Percentiles rank a stretch among this genome's conserved stretches.
Conservation (phyloP, 2,888 invertebrate species). For the Ptychoptera albimana region DNA sequence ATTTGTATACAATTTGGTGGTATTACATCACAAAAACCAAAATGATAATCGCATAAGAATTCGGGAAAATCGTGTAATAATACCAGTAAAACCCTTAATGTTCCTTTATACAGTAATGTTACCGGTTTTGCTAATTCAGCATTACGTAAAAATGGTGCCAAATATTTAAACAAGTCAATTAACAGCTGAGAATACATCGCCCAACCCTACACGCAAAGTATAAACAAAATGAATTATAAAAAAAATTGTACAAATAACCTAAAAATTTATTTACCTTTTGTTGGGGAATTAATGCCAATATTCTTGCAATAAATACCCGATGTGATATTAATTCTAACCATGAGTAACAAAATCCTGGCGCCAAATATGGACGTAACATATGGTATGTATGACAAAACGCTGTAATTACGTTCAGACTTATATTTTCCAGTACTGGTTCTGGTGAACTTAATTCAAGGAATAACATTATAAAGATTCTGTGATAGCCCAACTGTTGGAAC, state of each 20-base stretch:
- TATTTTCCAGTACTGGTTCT: constrained; percentile 82
- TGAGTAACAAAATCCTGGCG: constrained; percentile 93
- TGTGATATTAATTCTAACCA: constrained; percentile 98
- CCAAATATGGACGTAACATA: constrained; percentile 79
- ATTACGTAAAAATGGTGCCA: constrained; percentile 93
- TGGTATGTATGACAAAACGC: constrained; percentile 94
- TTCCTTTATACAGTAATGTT: constrained; percentile 88
- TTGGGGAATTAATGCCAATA: constrained; percentile 78
- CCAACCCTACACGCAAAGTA: constrained; percentile 55
- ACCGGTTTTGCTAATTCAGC: constrained; percentile 92
- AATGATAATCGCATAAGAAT: constrained; percentile 97
- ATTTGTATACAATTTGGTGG: constrained; percentile 99
- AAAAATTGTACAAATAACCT: constrained; percentile 8
- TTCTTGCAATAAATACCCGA: constrained; percentile 84
- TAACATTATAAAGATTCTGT: constrained; percentile 88
- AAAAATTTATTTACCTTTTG: constrained; percentile 45
- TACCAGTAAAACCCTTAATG: constrained; percentile 83
- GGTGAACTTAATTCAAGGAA: constrained; percentile 92
- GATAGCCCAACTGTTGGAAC: constrained; percentile 96
- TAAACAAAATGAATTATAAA: neutral
- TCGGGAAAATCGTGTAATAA: constrained; percentile 98
- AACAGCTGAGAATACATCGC: constrained; percentile 93
- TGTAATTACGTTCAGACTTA: constrained; percentile 64
- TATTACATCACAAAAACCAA: constrained; percentile 97
- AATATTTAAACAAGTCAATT: constrained; percentile 89